Percentiles rank a stretch among this genome's conserved stretches.
These are phyloP conservation scores for Brachyhypopomus gauderio DNA, from an alignment of 2,113 vertebrate genomes.

Conservation along the genomic window DNA sequence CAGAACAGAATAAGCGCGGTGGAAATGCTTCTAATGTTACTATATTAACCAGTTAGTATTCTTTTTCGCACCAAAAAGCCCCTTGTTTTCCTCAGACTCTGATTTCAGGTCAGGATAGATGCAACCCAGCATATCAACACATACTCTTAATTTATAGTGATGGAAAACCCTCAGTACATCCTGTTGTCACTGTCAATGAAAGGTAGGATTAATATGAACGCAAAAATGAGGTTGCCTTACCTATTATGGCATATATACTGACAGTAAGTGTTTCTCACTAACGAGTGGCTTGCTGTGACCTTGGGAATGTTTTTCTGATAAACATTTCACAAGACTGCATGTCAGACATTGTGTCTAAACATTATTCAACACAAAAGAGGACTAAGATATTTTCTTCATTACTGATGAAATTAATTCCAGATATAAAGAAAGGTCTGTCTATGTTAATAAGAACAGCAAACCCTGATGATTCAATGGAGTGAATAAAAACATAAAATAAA, in stretches of 20 bases:
- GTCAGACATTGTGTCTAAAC: background rate
- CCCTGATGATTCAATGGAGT: constrained; percentile 17
- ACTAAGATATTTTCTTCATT: background rate
- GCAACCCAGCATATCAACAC: background rate
- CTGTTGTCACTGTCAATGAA: background rate
- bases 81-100: no score
- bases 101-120: background rate
- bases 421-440: background rate
- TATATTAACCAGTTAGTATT: background rate
- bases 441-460: constrained; percentile 1
- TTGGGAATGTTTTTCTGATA: no score
- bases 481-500: constrained; percentile 24
- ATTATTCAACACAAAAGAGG: background rate
- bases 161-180: background rate
- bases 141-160: background rate
- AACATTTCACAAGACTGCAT: background rate
- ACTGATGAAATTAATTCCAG: constrained; percentile 9
- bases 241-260: background rate
- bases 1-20: background rate
- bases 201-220: background rate
- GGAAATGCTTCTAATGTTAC: no score
- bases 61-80: background rate
- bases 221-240: background rate
- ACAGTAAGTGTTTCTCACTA: background rate
- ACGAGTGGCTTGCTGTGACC: no score